These are phyloP conservation scores for Eutolmus rufibarbis DNA, from an alignment of 2,888 invertebrate genomes.

Conservation along the genomic window DNA sequence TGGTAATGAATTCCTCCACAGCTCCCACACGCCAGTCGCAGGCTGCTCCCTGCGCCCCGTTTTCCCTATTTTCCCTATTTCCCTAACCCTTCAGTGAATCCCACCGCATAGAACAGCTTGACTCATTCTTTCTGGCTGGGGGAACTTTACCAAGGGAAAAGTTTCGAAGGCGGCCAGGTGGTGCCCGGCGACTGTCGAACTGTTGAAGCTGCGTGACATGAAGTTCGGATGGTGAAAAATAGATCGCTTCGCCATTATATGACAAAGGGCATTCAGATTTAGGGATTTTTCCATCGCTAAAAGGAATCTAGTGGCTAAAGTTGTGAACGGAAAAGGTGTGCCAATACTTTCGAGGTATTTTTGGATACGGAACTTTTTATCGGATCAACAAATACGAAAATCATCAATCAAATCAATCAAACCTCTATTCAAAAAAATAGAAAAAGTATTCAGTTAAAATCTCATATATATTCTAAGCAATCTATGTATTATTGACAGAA, in stretches of 20 bases:
- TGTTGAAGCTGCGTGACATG: not conserved
- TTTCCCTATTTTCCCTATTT: not conserved
- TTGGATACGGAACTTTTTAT: not conserved
- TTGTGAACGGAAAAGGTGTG: not conserved
- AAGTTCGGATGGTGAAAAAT: not conserved
- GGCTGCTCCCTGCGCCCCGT: not conserved
- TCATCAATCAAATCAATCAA: no score
- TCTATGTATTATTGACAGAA: no score
- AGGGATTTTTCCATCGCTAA: not conserved
- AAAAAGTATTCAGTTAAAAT: no score
- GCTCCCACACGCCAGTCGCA: not conserved
- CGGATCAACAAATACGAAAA: not conserved
- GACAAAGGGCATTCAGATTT: not conserved
- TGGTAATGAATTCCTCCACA: not conserved
- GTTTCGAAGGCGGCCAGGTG: not conserved
- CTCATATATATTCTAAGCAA: no score
- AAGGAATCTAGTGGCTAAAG: not conserved
- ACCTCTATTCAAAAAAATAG: no score
- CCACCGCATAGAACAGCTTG: not conserved
- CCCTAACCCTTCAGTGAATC: not conserved
- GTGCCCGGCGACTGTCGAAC: not conserved
- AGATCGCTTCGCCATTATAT: not conserved
- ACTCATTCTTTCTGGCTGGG: not conserved
- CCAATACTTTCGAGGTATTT: not conserved
- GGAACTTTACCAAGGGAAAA: not conserved